Evolutionary conservation across 2,797 vertebrate genomes (phyloP), one percentile per base, ranked within the genome.

Genomic region (Myoxocephalus aenaeus): DNA sequence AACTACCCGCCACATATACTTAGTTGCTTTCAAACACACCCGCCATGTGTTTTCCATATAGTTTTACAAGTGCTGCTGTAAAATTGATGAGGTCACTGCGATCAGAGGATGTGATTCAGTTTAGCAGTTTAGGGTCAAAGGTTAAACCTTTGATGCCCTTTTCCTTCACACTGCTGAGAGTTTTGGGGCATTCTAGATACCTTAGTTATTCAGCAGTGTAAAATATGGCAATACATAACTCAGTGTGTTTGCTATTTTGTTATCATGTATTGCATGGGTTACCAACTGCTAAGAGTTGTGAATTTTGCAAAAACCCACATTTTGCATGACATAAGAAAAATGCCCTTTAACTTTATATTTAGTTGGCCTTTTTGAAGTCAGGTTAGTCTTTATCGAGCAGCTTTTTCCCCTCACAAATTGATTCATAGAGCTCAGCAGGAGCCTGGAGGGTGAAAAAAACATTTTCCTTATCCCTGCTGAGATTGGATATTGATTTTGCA

Each of bases 401-500:
- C 46, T 70, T 70, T 77, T 48, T 36, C 34, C 14, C 61, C 56
- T 4, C 29, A 64, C 81, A 86, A 87, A 91, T 86, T 90, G 87
- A 92, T 92, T 92, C 80, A 90, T 84, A 80, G 82, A 86, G 75
- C 81, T 84, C 86, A 79, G 84, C 73, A 71, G 86, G 80, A 75
- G 87, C 78, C 84, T 18, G 44, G 56, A 74, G 80, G 81, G 77
- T 32, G 20, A 70, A 86, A 82, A 89, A 75, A 77, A 75, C 57
- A 82, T 89, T 90, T 89, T 91, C 87, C 89, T 87, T 90, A 88
- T 90, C 91, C 85, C 85, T 79, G 82, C 79, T 90, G 92, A 92
- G 92, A 95, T 92, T 94, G 86, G 84, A 90, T 93, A 94, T 94
- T 65, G 92, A 94, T 95, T 94, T 92, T 10, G 40, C 77, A 85